A percentile compares a stretch with the other conserved stretches of the same genome.
Conservation (phyloP, 2,797 vertebrate species). For the Crenuchus spilurus region DNA sequence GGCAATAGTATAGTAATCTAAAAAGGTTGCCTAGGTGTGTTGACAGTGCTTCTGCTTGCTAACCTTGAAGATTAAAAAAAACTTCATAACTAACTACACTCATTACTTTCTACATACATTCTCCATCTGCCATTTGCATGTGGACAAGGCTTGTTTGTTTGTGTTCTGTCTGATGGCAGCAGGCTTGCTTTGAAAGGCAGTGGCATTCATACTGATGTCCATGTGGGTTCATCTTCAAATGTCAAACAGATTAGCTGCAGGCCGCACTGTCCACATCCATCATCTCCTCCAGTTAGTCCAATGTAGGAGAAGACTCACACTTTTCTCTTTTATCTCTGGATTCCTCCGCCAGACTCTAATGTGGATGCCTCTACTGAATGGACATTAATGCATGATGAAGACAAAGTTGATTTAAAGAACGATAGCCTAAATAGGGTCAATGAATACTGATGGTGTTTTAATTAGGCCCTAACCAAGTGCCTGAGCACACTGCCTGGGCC, state of each 20-base stretch:
- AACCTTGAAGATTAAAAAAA: conserved; percentile 22
- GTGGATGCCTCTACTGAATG: conserved; percentile 34
- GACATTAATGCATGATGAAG: conserved; percentile 31
- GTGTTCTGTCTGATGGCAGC: conserved; percentile 43
- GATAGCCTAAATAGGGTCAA: conserved; percentile 26
- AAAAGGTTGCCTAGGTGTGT: conserved; percentile 26
- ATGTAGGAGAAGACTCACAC: background rate
- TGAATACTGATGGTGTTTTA: conserved; percentile 43
- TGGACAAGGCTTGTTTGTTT: conserved; percentile 42
- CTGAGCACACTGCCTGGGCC: background rate
- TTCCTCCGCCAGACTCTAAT: background rate
- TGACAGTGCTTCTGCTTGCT: conserved; percentile 30
- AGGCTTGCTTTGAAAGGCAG: conserved; percentile 40
- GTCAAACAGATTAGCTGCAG: conserved; percentile 60
- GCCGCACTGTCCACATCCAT: conserved; percentile 41
- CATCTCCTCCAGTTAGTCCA: conserved; percentile 29
- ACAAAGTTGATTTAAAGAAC: conserved; percentile 43
- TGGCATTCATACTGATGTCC: conserved; percentile 50
- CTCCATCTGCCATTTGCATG: conserved; percentile 42
- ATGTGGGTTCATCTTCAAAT: conserved; percentile 54
- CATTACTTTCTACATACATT: conserved; percentile 30
- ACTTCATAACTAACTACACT: conserved; percentile 8
- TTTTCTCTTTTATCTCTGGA: conserved; percentile 19
- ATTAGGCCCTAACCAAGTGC: conserved; percentile 29
- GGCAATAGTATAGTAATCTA: conserved; percentile 21